A percentile compares a stretch with the other conserved stretches of the same genome.
phyloP scores from a whole-genome alignment of 1,140 invertebrate species.

The Drosophila novamexicana region DNA sequence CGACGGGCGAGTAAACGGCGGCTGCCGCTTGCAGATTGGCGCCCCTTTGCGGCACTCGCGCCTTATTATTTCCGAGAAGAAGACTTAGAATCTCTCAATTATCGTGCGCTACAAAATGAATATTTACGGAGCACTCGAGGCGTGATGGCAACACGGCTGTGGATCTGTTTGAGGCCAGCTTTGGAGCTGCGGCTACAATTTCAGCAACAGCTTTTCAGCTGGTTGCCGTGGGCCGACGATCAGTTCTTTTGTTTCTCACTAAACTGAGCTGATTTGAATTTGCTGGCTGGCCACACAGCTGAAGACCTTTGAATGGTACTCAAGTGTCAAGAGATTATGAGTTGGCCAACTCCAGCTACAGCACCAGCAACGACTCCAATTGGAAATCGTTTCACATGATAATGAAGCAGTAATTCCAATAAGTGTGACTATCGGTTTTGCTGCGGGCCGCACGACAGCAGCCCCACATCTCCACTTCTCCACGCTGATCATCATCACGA shows the following conservation, averaged over 20 bases:
- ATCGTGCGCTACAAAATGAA: slow-evolving; percentile 51
- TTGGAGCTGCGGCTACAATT: not conserved
- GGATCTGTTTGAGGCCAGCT: slow-evolving; percentile 26
- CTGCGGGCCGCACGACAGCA: slow-evolving; percentile 55
- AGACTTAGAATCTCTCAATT: slow-evolving; percentile 60
- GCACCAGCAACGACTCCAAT: slow-evolving; percentile 20
- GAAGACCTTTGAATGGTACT: slow-evolving; percentile 52
- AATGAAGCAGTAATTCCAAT: slow-evolving; percentile 82
- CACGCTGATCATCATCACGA: slow-evolving; percentile 59
- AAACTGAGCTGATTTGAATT: slow-evolving; percentile 62
- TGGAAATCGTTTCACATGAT: slow-evolving; percentile 66
- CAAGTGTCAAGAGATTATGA: slow-evolving; percentile 55
- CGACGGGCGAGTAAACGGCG: not conserved
- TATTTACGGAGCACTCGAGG: slow-evolving; percentile 77
- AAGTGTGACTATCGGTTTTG: slow-evolving; percentile 82
- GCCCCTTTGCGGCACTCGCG: slow-evolving; percentile 22
- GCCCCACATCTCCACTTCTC: slow-evolving; percentile 4
- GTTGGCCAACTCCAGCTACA: slow-evolving; percentile 43
- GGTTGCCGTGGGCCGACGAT: slow-evolving; percentile 42
- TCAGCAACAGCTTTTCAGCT: slow-evolving; percentile 25
- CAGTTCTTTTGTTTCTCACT: slow-evolving; percentile 68
- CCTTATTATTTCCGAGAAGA: slow-evolving; percentile 42
- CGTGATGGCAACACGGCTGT: slow-evolving; percentile 62
- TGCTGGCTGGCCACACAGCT: slow-evolving; percentile 37
- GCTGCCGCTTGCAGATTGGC: slow-evolving; percentile 21